Conservation (phyloP, 2,797 vertebrate genomes). For the Sebastes kiyomatsui region DNA sequence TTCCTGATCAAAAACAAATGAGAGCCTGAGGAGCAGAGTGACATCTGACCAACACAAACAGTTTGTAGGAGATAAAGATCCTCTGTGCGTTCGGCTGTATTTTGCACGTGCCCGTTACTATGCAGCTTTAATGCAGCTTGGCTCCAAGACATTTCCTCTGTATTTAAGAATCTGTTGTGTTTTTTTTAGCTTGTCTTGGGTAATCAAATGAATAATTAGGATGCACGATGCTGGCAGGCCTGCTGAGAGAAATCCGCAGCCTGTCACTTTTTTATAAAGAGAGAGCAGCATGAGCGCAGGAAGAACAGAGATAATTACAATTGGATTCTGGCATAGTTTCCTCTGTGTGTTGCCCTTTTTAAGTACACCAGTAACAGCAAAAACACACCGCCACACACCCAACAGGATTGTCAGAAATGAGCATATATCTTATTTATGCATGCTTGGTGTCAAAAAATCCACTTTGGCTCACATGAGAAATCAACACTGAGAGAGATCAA, state of each 20-base stretch:
- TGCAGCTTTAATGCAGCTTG: neutral
- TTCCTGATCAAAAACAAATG: neutral
- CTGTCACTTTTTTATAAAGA: constrained; percentile 21
- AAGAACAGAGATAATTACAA: neutral
- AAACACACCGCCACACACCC: neutral
- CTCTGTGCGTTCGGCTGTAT: neutral
- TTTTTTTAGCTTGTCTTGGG: neutral
- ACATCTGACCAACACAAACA: neutral
- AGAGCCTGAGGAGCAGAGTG: neutral
- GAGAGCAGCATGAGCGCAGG: constrained; percentile 11
- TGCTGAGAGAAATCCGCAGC: constrained; percentile 39
- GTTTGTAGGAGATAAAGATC: neutral
- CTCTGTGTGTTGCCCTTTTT: neutral
- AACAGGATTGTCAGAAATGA: constrained; percentile 6
- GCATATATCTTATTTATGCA: neutral
- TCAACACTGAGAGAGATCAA: constrained; percentile 14
- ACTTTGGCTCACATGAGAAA: constrained; percentile 12
- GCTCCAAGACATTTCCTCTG: neutral
- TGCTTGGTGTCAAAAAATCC: neutral
- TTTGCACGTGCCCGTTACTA: neutral
- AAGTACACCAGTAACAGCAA: neutral
- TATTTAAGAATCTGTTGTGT: neutral
- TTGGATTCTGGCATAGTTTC: neutral
- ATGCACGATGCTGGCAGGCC: constrained; percentile 5
- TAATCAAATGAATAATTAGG: constrained; percentile 43